Evolutionary conservation across 1,140 invertebrate genomes (phyloP), one percentile per base, ranked within the genome.

Genomic region (Dendrolimus punctatus): DNA sequence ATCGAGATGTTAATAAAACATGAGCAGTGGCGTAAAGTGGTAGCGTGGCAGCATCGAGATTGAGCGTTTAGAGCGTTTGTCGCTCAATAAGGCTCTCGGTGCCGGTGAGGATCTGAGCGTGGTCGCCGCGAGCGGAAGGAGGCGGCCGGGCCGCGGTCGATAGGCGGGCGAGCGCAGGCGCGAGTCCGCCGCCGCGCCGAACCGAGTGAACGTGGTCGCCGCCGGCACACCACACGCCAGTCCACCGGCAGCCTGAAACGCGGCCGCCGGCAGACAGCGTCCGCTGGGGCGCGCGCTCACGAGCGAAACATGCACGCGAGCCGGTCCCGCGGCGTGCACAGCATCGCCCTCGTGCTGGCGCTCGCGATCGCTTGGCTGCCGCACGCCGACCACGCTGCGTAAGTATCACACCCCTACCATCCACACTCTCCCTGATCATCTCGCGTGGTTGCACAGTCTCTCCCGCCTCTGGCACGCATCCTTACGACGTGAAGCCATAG

Each of bases 361-460:
- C 68, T 82, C 57, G 73, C 74, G 10, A 61, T 79, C 39, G 72
- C 75, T 41, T 77, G 66, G 56, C 51, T 82, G 49, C 79, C 76
- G 38, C 73, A 80, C 49, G 70, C 73, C 8, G 74, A 80, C 64
- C 70, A 76, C 39, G 76, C 78, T 49, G 78, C 79, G 79, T 82
- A 53, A 82, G 79, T 82, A 80, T 64, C 44, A 5, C 40, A 23
- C 39, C 9, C 39, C 40, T 7, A 5, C 5, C 39, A 47, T 51
- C 50, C 47, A 41, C 46, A 36, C 46, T 41, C 41, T 10, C 42
- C 46, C 49, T 40, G 23, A 60, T 60, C 47, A 53, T 36, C 9
- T 46, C 40, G 52, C 40, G 39, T 55, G 23, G 39, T 38, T 43
- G 39, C 42, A 38, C 44, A 46, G 43, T 39, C 44, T 8, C 52